These are phyloP conservation scores for Camponotus vicinus DNA, from an alignment of 1,140 invertebrate species.

Conservation along the genomic window DNA sequence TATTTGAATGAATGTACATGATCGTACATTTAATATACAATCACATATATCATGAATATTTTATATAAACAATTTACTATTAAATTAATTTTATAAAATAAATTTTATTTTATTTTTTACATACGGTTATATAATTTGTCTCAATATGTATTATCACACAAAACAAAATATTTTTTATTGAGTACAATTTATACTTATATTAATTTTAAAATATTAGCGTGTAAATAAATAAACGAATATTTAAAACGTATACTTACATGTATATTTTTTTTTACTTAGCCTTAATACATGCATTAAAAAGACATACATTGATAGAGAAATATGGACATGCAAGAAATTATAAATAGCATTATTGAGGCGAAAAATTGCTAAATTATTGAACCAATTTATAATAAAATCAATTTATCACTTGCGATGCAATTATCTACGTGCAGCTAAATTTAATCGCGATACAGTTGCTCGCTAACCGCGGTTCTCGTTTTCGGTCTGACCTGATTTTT, in stretches of 20 bases:
- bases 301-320: not conserved
- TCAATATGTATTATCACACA: not conserved
- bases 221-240: not conserved
- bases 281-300: too few relatives aligned
- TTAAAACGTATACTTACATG: not conserved
- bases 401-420: conserved; percentile 22
- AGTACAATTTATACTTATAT: not conserved
- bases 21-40: not conserved
- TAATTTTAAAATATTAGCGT: not conserved
- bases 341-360: not conserved
- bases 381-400: conserved; percentile 25
- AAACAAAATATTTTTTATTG: not conserved
- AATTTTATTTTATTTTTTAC: not conserved
- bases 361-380: conserved; percentile 2
- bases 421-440: conserved; percentile 30
- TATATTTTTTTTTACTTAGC: not conserved
- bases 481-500: conserved; percentile 8
- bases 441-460: not conserved
- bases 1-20: not conserved
- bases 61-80: not conserved
- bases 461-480: not conserved
- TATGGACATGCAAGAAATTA: not conserved
- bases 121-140: not conserved
- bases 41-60: not conserved
- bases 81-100: not conserved